Conservation (phyloP, 1,140 invertebrate species). For the Drosophila oshimai region DNA sequence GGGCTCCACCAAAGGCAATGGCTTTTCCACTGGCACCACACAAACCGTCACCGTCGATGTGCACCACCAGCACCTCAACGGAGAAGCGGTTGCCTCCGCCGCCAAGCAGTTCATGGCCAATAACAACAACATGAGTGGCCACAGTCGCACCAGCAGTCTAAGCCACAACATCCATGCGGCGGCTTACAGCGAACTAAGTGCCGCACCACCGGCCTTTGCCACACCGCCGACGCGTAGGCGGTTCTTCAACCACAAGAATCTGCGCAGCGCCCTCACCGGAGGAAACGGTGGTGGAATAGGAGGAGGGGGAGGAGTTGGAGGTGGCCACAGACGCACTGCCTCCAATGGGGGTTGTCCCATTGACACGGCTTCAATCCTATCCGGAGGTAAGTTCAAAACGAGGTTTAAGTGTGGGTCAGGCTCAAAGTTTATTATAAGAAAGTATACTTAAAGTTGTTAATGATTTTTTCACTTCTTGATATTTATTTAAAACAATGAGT, state of each 20-base stretch:
- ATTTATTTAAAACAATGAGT: background rate
- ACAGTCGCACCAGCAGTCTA: constrained; percentile 73
- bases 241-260: constrained; percentile 90
- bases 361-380: constrained; percentile 73
- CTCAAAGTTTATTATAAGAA: too few relatives aligned
- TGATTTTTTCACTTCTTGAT: background rate
- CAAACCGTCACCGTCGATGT: constrained; percentile 77
- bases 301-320: background rate
- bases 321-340: constrained; percentile 71
- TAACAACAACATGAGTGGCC: constrained; percentile 45
- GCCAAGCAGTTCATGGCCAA: constrained; percentile 43
- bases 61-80: constrained; percentile 66
- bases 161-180: constrained; percentile 56
- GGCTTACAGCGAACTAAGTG: constrained; percentile 64
- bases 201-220: constrained; percentile 84
- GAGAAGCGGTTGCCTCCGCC: background rate
- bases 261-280: constrained; percentile 87
- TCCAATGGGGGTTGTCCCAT: constrained; percentile 79
- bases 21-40: constrained; percentile 37
- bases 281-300: background rate
- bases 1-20: constrained; percentile 39
- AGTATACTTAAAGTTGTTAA: too few relatives aligned
- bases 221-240: constrained; percentile 90
- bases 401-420: constrained; percentile 11
- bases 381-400: constrained; percentile 61